Conservation (phyloP, 2,797 vertebrate genomes). For the Acomys russatus region DNA sequence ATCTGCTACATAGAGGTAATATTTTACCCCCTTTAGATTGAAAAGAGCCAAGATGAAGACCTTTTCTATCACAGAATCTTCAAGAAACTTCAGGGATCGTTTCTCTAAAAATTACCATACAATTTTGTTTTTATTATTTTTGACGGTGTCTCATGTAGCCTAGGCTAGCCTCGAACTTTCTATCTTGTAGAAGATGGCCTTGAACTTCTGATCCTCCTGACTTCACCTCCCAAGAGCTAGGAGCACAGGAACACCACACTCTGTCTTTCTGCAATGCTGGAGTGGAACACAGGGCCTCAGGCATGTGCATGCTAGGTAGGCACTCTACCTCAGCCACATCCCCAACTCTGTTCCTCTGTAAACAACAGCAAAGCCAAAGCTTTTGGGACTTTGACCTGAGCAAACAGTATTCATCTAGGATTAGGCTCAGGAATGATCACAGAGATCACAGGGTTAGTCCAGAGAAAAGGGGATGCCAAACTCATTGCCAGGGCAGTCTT, state of each 20-base stretch:
- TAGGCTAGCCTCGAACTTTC: background rate
- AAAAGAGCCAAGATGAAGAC: conserved; percentile 34
- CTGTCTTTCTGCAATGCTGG: background rate
- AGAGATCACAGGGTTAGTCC: background rate
- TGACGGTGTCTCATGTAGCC: background rate
- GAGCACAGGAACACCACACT: background rate
- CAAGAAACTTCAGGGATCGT: conserved; percentile 31
- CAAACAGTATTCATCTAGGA: background rate
- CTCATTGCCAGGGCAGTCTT: background rate
- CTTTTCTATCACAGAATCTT: conserved; percentile 5
- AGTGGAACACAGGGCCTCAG: background rate
- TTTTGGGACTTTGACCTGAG: background rate
- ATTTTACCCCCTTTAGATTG: background rate
- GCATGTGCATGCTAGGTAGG: background rate
- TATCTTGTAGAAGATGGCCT: background rate
- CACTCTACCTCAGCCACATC: background rate
- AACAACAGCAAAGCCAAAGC: conserved; percentile 23
- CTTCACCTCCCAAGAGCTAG: background rate
- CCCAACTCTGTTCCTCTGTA: background rate
- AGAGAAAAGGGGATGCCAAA: conserved; percentile 4
- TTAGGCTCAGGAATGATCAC: background rate
- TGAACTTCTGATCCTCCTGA: background rate
- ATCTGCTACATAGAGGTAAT: background rate
- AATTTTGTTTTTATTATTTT: background rate
- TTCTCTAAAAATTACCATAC: conserved; percentile 1